These are phyloP conservation scores for Magallana gigas DNA, from an alignment of 1,140 invertebrate species.

Conservation along the genomic window DNA sequence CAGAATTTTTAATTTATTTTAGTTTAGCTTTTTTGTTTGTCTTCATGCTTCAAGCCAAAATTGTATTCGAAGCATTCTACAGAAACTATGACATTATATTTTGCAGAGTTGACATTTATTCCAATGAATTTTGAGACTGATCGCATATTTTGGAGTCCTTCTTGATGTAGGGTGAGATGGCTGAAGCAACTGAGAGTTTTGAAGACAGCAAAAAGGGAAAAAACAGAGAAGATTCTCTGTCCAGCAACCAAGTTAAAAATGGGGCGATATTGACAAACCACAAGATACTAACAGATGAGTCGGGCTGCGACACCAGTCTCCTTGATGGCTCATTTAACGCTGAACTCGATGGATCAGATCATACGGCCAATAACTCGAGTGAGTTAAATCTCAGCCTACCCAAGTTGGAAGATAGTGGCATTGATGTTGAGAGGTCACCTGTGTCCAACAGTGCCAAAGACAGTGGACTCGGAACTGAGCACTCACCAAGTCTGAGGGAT, in stretches of 20 bases:
- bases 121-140: not conserved
- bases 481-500: conserved; percentile 27
- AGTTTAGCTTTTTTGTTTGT: not conserved
- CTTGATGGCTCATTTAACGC: not conserved
- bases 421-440: conserved; percentile 74
- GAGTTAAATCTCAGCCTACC: not conserved
- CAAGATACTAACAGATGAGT: conserved; percentile 12
- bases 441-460: conserved; percentile 62
- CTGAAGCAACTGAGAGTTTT: conserved; percentile 14
- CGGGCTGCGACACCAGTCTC: not conserved
- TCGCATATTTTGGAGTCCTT: not conserved
- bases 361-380: not conserved
- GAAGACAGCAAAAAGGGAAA: not conserved
- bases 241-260: not conserved
- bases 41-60: no score
- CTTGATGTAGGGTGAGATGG: not conserved
- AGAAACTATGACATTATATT: not conserved
- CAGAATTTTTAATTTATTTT: not conserved
- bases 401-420: conserved; percentile 78
- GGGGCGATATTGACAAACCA: not conserved
- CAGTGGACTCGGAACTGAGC: conserved; percentile 50
- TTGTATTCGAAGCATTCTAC: no score
- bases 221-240: not conserved
- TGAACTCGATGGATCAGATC: not conserved
- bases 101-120: conserved; percentile 24